These are phyloP conservation scores for Dicentrarchus labrax DNA, from an alignment of 2,113 vertebrate species.

Conservation along the genomic window DNA sequence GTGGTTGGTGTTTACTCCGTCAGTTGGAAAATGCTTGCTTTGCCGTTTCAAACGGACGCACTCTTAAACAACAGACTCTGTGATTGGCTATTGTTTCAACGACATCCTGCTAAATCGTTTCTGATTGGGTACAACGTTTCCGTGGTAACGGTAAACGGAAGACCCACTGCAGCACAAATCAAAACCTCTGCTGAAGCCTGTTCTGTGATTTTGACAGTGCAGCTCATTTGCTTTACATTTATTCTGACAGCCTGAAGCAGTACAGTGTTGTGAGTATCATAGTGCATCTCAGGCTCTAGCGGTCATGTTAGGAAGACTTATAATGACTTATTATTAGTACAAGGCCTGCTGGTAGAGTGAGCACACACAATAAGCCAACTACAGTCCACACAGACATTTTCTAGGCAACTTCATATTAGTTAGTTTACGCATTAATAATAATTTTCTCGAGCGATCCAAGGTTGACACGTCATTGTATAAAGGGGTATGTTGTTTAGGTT, in stretches of 20 bases:
- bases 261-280: background rate
- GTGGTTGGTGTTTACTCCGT: constrained; percentile 13
- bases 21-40: constrained; percentile 69
- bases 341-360: background rate
- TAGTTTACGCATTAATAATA: background rate
- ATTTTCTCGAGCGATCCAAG: background rate
- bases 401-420: background rate
- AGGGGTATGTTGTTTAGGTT: background rate
- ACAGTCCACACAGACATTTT: background rate
- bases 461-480: background rate
- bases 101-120: background rate
- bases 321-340: background rate
- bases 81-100: constrained; percentile 69
- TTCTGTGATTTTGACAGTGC: background rate
- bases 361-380: too few species aligned
- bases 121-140: constrained; percentile 77
- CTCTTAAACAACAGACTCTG: constrained; percentile 55
- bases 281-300: background rate
- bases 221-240: background rate
- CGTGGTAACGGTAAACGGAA: constrained; percentile 71
- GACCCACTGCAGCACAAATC: background rate
- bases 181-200: background rate
- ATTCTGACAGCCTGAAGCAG: background rate
- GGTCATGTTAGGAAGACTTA: background rate
- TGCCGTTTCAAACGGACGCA: constrained; percentile 77